Conservation (phyloP, 1,140 invertebrate genomes). For the Chrysomallon squamiferum region DNA sequence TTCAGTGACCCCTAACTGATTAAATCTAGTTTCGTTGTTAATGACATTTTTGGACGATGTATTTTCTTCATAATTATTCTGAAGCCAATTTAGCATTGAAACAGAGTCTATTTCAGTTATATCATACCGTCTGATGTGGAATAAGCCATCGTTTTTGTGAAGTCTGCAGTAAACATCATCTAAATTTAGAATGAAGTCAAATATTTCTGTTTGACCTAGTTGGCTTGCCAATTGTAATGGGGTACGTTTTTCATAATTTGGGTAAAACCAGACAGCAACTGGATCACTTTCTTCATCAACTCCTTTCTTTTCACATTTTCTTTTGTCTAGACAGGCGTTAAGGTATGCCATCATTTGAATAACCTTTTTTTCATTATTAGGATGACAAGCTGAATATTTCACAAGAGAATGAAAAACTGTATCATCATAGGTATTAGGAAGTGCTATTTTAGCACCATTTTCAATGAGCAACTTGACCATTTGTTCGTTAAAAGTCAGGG, state of each 20-base stretch:
- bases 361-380: slow-evolving; percentile 34
- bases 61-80: slow-evolving; percentile 16
- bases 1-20: too few species aligned
- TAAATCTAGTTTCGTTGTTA: not conserved
- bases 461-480: slow-evolving; percentile 32
- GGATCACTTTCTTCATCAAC: not conserved
- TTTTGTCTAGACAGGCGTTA: too few species aligned
- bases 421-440: slow-evolving; percentile 28
- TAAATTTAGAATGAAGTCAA: not conserved
- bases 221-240: not conserved
- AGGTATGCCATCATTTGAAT: too few species aligned
- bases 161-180: slow-evolving; percentile 34
- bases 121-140: slow-evolving; percentile 35
- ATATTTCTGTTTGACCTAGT: not conserved
- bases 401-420: slow-evolving; percentile 41
- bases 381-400: slow-evolving; percentile 35
- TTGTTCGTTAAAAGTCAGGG: slow-evolving; percentile 28
- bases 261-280: not conserved
- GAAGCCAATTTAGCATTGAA: slow-evolving; percentile 11
- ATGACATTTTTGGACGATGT: not conserved
- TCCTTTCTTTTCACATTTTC: too few species aligned
- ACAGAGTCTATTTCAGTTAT: slow-evolving; percentile 42
- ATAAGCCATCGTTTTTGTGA: slow-evolving; percentile 38
- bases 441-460: slow-evolving; percentile 12
- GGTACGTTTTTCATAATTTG: not conserved